Conservation (phyloP, 2,113 vertebrate species). For the Nematolebias whitei region DNA sequence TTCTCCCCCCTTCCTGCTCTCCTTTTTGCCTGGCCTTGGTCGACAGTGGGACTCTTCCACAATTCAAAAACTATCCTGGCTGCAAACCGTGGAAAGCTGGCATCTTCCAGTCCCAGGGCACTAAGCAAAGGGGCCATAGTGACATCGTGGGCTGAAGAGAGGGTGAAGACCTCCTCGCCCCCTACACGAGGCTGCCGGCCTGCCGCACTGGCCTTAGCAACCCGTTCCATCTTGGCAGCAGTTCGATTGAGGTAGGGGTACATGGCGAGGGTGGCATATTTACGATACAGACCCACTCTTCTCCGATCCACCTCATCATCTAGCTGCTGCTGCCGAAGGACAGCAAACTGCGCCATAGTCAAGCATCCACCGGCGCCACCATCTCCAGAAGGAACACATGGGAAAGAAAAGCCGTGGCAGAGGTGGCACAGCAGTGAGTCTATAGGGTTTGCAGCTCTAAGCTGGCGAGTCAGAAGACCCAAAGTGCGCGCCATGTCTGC, state of each 20-base stretch:
- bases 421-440: slow-evolving; percentile 94
- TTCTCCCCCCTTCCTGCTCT: slow-evolving; percentile 42
- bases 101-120: slow-evolving; percentile 89
- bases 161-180: slow-evolving; percentile 83
- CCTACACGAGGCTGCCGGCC: slow-evolving; percentile 70
- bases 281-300: slow-evolving; percentile 85
- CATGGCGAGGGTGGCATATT: slow-evolving; percentile 88
- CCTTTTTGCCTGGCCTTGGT: slow-evolving; percentile 23
- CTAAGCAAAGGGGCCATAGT: slow-evolving; percentile 93
- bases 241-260: slow-evolving; percentile 93
- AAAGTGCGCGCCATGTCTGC: slow-evolving; percentile 88
- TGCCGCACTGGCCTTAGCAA: slow-evolving; percentile 72
- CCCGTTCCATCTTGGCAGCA: slow-evolving; percentile 82
- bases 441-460: slow-evolving; percentile 92
- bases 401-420: slow-evolving; percentile 92
- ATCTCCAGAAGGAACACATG: slow-evolving; percentile 74
- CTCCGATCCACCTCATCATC: slow-evolving; percentile 89
- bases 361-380: slow-evolving; percentile 80
- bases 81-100: slow-evolving; percentile 91
- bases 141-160: slow-evolving; percentile 94
- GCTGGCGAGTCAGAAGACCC: slow-evolving; percentile 86
- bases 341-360: slow-evolving; percentile 87
- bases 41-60: slow-evolving; percentile 83
- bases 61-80: slow-evolving; percentile 95
- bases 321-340: slow-evolving; percentile 91